Evolutionary conservation across 2,113 vertebrate species (phyloP), one percentile per base, ranked within the genome.

Genomic region (Tricholaema leucomelas): DNA sequence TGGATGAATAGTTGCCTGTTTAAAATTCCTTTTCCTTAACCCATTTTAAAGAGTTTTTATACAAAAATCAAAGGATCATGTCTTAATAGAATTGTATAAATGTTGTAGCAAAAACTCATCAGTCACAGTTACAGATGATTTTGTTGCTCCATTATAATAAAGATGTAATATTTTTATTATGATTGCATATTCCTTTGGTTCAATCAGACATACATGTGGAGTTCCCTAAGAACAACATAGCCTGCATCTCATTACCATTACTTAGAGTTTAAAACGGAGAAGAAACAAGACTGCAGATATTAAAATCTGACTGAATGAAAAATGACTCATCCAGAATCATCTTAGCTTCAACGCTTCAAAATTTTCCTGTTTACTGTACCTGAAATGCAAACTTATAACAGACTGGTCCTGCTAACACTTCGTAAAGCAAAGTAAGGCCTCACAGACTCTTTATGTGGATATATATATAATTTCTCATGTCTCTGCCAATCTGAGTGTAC

Each of bases 1-100:
- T 94, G 65, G 76, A 94, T 78, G 95, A 95, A 92, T 91, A 83
- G 84, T 90, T 87, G 84, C 59, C 72, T 73, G 73, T n/a, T 84
- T 95, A 79, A 71, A 88, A 91, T 7, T 7, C 46, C 54, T 90
- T 88, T 88, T 69, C 33, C 36, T 74, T 74, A 24, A 78, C 3
- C 12, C 20, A 17, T 38, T 69, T 90, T 80, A 60, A 71, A 74
- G 92, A 82, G 46, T 69, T 85, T 79, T 92, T 20, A 12, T 42
- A 74, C 27, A 86, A 81, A 94, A 89, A 83, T 70, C 67, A 92
- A 77, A 96, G 69, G 69, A 40, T 55, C 52, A 28, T 80, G 58
- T 73, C 65, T 67, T 80, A 71, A 48, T 66, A 88, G 12, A 86
- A 54, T 64, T 93, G 73, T 48, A 63, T 77, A 85, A 72, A 75